Evolutionary conservation across 1,140 invertebrate genomes (phyloP).

Genomic region (Delia radicum): DNA sequence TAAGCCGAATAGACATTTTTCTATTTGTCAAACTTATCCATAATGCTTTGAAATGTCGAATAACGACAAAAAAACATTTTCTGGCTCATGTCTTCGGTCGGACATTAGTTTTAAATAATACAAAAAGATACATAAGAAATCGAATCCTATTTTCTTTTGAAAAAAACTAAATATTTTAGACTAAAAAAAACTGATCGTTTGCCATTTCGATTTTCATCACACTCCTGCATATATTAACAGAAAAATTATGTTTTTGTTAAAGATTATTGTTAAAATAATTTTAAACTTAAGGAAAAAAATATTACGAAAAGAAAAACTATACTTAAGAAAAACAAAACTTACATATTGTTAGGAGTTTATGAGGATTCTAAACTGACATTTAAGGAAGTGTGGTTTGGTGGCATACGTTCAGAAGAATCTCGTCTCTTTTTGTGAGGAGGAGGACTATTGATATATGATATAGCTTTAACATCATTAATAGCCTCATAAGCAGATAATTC

Average conservation of each 20-base stretch:
- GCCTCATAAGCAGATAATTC: neutral
- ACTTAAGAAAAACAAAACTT: neutral
- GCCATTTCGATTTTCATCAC: too few species aligned
- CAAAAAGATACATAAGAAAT: too few species aligned
- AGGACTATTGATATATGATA: neutral
- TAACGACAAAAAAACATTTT: too few species aligned
- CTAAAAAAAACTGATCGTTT: neutral
- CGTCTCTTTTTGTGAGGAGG: conserved; percentile 23
- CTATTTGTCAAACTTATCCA: too few species aligned
- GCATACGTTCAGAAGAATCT: neutral
- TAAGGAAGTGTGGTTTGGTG: neutral
- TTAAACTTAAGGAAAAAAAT: neutral
- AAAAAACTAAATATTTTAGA: too few species aligned
- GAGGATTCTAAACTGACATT: neutral
- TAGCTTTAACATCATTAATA: too few species aligned
- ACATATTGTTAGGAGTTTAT: neutral
- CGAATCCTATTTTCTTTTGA: too few species aligned
- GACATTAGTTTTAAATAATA: too few species aligned
- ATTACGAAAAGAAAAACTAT: neutral
- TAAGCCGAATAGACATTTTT: too few species aligned
- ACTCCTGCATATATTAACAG: too few species aligned
- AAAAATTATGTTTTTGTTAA: neutral
- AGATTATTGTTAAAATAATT: neutral
- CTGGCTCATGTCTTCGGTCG: too few species aligned
- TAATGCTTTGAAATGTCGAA: too few species aligned